These are phyloP conservation scores for Urosaurus nigricauda DNA, from an alignment of 2,797 vertebrate species.

Conservation along the genomic window DNA sequence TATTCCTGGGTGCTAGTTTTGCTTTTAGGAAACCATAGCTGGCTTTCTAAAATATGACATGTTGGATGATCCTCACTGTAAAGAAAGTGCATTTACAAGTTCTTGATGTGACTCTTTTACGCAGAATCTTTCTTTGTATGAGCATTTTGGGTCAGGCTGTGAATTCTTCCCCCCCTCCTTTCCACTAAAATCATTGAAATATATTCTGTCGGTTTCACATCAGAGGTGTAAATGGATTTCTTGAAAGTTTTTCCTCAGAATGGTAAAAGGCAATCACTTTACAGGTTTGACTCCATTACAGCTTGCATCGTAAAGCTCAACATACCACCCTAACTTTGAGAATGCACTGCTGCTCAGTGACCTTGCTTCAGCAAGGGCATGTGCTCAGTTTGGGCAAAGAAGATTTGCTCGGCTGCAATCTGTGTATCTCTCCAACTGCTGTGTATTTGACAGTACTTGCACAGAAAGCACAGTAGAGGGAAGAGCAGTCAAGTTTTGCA, in stretches of 20 bases:
- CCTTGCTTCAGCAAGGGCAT: constrained; percentile 75
- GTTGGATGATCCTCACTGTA: constrained; percentile 48
- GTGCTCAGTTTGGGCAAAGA: constrained; percentile 63
- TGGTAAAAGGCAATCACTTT: constrained; percentile 74
- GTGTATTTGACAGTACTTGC: constrained; percentile 60
- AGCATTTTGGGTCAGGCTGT: constrained; percentile 63
- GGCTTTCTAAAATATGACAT: constrained; percentile 50
- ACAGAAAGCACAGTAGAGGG: constrained; percentile 56
- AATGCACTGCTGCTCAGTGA: constrained; percentile 73
- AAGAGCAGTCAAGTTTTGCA: constrained; percentile 30
- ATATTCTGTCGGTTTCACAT: constrained; percentile 78
- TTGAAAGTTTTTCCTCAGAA: constrained; percentile 76
- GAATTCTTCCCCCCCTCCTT: constrained; percentile 55
- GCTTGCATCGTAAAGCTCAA: constrained; percentile 69
- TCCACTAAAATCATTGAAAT: constrained; percentile 76
- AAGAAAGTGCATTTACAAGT: constrained; percentile 56
- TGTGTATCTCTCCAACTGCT: constrained; percentile 60
- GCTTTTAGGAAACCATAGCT: constrained; percentile 31
- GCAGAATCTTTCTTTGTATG: constrained; percentile 51
- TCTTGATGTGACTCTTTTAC: constrained; percentile 59
- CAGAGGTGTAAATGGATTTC: constrained; percentile 84
- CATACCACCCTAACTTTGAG: constrained; percentile 63
- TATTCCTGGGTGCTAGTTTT: constrained; percentile 21
- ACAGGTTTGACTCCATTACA: constrained; percentile 76
- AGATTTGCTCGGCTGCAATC: constrained; percentile 60